Conservation (phyloP, 2,797 vertebrate species). For the Coregonus suidteri region DNA sequence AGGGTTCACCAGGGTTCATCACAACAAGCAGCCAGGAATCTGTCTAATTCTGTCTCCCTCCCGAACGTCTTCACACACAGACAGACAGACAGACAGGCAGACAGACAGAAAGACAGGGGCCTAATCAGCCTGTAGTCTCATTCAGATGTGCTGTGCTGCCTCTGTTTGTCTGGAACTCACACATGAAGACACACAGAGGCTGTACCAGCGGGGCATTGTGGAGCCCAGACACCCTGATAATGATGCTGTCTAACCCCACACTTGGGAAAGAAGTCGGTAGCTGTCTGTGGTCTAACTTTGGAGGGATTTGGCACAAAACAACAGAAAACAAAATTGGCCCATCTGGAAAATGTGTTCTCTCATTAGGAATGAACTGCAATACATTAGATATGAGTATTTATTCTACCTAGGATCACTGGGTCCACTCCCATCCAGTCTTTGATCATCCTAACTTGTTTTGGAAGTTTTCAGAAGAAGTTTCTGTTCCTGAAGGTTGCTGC, state of each 20-base stretch:
- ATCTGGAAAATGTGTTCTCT: constrained; percentile 1
- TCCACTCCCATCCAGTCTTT: background rate
- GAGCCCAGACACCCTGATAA: background rate
- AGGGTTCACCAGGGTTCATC: constrained; percentile 24
- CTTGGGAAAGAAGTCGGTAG: background rate
- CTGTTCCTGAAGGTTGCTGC: background rate
- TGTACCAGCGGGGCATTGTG: background rate
- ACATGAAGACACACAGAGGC: background rate
- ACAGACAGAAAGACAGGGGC: background rate
- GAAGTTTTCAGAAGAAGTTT: background rate
- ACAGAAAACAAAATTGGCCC: background rate
- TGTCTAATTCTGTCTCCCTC: background rate
- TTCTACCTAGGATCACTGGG: background rate
- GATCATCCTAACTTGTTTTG: background rate
- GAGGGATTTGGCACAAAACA: constrained; percentile 1
- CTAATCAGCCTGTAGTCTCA: background rate
- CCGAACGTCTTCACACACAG: background rate
- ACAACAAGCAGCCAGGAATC: background rate
- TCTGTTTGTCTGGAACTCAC: background rate
- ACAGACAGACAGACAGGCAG: background rate
- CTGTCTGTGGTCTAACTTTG: background rate
- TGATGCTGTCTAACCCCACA: background rate
- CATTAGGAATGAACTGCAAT: background rate
- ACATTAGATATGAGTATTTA: background rate
- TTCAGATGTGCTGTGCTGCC: background rate